phyloP scores from a whole-genome alignment of 2,888 invertebrate genomes.

The Ecdyonurus torrentis region DNA sequence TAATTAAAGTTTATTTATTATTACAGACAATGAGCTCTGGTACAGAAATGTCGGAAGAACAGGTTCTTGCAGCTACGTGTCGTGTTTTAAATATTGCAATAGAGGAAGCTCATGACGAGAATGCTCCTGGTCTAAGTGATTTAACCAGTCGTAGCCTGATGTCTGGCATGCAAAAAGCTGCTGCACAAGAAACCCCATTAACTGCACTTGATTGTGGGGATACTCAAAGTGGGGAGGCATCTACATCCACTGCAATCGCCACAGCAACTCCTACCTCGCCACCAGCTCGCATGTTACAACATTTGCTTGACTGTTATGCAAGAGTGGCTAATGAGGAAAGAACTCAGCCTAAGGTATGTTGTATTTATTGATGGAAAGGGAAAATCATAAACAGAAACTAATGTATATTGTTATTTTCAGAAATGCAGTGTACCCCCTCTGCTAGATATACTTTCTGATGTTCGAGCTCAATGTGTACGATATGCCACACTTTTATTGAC shows the following conservation, averaged over 20 bases:
- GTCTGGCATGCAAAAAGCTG: neutral
- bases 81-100: conserved; percentile 57
- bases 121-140: conserved; percentile 22
- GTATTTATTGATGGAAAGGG: no score
- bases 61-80: conserved; percentile 43
- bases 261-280: conserved; percentile 17
- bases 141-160: conserved; percentile 24
- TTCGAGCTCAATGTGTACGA: conserved; percentile 40
- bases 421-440: conserved; percentile 56
- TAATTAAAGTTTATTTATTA: neutral
- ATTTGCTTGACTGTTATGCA: conserved; percentile 47
- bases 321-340: conserved; percentile 56
- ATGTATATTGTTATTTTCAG: no score
- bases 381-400: no score
- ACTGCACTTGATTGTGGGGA: neutral
- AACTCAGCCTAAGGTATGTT: conserved; percentile 47
- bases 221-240: neutral
- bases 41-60: conserved; percentile 45
- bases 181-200: neutral
- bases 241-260: conserved; percentile 9
- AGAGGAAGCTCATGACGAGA: conserved; percentile 22
- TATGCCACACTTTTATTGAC: conserved; percentile 39
- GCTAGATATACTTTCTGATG: conserved; percentile 40
- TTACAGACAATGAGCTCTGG: conserved; percentile 21
- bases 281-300: conserved; percentile 17